Percentiles rank a stretch among this genome's conserved stretches.
phyloP scores from a whole-genome alignment of 2,888 invertebrate species.

The Ectobius pallidus region DNA sequence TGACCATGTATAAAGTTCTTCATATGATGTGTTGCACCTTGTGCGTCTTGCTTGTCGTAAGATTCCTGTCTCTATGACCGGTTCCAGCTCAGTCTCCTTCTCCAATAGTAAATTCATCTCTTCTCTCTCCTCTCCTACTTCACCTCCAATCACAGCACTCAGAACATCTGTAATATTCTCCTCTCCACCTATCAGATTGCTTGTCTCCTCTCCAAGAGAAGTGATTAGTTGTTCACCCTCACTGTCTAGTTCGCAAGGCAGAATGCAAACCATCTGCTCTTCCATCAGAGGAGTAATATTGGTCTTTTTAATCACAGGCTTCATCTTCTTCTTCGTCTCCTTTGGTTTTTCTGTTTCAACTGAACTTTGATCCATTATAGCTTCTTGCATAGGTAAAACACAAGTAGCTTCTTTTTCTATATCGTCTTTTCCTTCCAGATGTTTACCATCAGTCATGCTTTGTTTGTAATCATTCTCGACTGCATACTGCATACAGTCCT shows the following conservation, averaged over 20 bases:
- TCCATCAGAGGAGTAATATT: not conserved
- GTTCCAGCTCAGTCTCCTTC: not conserved
- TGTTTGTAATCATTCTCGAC: too few relatives aligned
- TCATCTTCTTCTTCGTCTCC: not conserved
- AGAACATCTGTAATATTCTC: not conserved
- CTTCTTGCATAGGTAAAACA: too few relatives aligned
- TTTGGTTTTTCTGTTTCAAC: not conserved
- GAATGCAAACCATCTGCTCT: not conserved
- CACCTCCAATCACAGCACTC: not conserved
- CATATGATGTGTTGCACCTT: slow-evolving; percentile 41
- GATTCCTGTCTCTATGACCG: not conserved
- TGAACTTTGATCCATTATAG: too few relatives aligned
- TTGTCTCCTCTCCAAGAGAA: not conserved
- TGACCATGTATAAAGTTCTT: slow-evolving; percentile 41
- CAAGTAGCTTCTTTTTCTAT: too few relatives aligned
- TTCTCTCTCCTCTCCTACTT: not conserved
- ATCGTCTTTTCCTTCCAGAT: too few relatives aligned
- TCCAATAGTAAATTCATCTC: not conserved
- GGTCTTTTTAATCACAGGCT: not conserved
- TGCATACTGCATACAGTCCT: too few relatives aligned
- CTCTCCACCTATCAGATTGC: not conserved
- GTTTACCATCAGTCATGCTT: too few relatives aligned
- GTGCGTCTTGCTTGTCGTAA: slow-evolving; percentile 32
- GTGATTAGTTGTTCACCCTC: not conserved
- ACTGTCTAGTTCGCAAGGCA: not conserved